Evolutionary conservation across 2,888 invertebrate species (phyloP).

Genomic region (Malthinus seriepunctatus): DNA sequence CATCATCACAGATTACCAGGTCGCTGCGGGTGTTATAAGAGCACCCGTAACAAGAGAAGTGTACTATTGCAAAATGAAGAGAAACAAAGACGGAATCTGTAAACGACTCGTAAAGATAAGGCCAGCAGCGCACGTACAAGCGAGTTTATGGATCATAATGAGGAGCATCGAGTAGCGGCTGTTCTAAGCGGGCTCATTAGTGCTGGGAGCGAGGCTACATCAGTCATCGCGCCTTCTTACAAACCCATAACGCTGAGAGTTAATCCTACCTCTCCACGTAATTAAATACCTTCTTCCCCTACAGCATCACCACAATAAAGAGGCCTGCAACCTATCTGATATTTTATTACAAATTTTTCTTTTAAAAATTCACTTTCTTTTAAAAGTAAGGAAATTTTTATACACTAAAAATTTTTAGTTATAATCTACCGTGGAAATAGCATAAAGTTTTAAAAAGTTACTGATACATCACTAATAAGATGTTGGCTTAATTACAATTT

Average conservation of each 20-base stretch:
- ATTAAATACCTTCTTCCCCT: slow-evolving; percentile 29
- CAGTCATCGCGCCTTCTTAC: slow-evolving; percentile 30
- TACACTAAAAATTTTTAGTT: too few species aligned
- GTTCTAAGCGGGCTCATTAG: slow-evolving; percentile 31
- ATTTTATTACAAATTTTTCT: slow-evolving; percentile 21
- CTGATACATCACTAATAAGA: too few species aligned
- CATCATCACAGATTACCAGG: slow-evolving; percentile 30
- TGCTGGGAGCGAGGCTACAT: slow-evolving; percentile 27
- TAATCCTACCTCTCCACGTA: slow-evolving; percentile 30
- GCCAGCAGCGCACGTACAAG: slow-evolving; percentile 29
- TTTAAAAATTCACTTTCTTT: background rate
- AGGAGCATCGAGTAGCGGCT: slow-evolving; percentile 31
- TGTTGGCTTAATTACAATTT: too few species aligned
- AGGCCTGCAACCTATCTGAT: slow-evolving; percentile 23
- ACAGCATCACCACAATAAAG: slow-evolving; percentile 24
- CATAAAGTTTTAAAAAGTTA: too few species aligned
- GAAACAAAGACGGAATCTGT: slow-evolving; percentile 19
- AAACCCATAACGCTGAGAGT: slow-evolving; percentile 29
- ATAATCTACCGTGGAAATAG: too few species aligned
- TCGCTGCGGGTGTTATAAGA: slow-evolving; percentile 23
- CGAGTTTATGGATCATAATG: slow-evolving; percentile 31
- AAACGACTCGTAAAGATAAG: slow-evolving; percentile 29
- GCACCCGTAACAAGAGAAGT: slow-evolving; percentile 17
- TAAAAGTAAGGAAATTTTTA: too few species aligned
- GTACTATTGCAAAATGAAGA: slow-evolving; percentile 14